Evolutionary conservation across 2,888 invertebrate species (phyloP), one percentile per base, ranked within the genome.

Genomic region (Magallana nippona): DNA sequence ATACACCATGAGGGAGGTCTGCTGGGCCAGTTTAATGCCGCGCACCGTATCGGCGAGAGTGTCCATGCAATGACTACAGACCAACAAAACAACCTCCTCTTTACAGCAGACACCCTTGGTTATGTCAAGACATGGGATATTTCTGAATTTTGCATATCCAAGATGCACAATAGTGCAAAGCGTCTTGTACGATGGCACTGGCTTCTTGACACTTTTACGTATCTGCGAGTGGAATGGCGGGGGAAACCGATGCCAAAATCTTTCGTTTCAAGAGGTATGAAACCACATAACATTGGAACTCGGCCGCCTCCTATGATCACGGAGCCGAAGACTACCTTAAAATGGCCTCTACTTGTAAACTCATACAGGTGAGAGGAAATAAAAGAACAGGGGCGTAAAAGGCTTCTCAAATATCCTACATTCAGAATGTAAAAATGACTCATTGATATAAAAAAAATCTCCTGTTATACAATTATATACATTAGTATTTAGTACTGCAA

Each of bases 81-180:
- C 94, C 92, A 94, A 1, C 93, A 96, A 77, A 96, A 97, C 93
- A 95, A 96, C 83, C 97, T 95, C 92, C 95, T 98, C 8, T 84
- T 94, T 56, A 93, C 94, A 13, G 94, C 93, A 10, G 94, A 94
- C 85, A 96, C 96, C 0, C 94, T 95, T 84, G 97, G 97, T 1
- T 97, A 97, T 91, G 95, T 97, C 82, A 97, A 97, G 95, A 95
- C 96, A 27, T 97, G 97, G 97, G 95, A 96, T 78, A 95, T 97
- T 92, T 95, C 94, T 82, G 96, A 97, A 93, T 97, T 96, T 90
- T 95, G 96, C 63, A 94, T 95, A 96, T 82, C 84, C n/a, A 86
- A 87, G 27, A 86, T 83, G 27, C 63, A 89, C 78, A 85, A 85
- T 10, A 58, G 55, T 0, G 79, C 58, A 1, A 88, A 89, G 55